phyloP scores from a whole-genome alignment of 2,113 vertebrate species.

The Cyprinodon brontotheroides region DNA sequence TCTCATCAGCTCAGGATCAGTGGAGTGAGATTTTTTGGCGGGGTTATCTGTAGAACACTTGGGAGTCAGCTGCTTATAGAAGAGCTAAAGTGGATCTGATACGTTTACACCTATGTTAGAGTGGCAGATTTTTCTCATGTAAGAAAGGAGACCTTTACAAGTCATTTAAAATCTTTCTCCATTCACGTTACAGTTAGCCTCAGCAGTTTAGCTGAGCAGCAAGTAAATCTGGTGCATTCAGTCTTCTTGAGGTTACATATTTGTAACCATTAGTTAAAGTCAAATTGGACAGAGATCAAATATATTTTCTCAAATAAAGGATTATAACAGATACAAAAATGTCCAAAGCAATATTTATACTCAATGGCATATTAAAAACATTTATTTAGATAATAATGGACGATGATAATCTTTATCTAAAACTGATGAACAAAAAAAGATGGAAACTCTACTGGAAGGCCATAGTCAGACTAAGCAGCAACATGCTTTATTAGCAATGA shows the following conservation, averaged over 20 bases:
- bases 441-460: neutral
- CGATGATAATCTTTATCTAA: neutral
- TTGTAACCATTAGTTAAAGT: neutral
- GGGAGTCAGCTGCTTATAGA: neutral
- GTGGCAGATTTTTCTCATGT: neutral
- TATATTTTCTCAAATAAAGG: neutral
- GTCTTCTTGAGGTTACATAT: neutral
- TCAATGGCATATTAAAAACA: neutral
- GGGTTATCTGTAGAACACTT: neutral
- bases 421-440: neutral
- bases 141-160: neutral
- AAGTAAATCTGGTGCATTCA: no score
- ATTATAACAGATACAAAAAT: neutral
- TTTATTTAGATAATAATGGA: neutral
- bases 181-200: neutral
- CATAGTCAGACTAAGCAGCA: neutral
- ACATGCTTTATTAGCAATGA: neutral
- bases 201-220: no score
- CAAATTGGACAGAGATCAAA: neutral
- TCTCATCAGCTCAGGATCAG: conserved; percentile 45
- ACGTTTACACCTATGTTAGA: neutral
- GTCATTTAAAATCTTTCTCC: neutral
- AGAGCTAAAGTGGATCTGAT: neutral
- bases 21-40: conserved; percentile 28
- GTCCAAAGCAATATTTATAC: neutral